A percentile compares a stretch with the other conserved stretches of the same genome.
Evolutionary conservation across 2,888 invertebrate species (phyloP).

Genomic region (Drosophila subsilvestris): DNA sequence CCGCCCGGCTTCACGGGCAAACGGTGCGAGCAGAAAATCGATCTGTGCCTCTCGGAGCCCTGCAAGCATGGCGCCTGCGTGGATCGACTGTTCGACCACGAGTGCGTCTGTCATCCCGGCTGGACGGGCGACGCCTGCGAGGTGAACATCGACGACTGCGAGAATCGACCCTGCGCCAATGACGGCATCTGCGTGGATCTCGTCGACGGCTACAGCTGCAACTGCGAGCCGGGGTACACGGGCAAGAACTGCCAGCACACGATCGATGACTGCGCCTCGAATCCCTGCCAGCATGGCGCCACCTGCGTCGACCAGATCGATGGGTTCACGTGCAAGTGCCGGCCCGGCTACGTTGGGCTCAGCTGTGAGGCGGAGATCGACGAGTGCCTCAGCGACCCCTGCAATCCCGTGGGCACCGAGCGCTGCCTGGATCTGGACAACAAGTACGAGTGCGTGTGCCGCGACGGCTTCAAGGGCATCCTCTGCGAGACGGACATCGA

Average conservation of each 20-base stretch:
- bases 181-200: slow-evolving; percentile 96
- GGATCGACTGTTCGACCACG: slow-evolving; percentile 93
- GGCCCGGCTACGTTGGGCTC: slow-evolving; percentile 95
- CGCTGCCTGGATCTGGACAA: slow-evolving; percentile 95
- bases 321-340: slow-evolving; percentile 96
- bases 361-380: slow-evolving; percentile 97
- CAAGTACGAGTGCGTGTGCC: slow-evolving; percentile 93
- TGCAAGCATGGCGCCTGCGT: slow-evolving; percentile 97
- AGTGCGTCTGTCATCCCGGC: slow-evolving; percentile 96
- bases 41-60: slow-evolving; percentile 94
- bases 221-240: slow-evolving; percentile 96
- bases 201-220: slow-evolving; percentile 93
- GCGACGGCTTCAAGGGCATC: slow-evolving; percentile 93
- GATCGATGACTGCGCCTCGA: slow-evolving; percentile 94
- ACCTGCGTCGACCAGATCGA: slow-evolving; percentile 94
- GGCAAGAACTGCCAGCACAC: slow-evolving; percentile 97
- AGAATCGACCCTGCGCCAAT: slow-evolving; percentile 94
- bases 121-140: slow-evolving; percentile 95
- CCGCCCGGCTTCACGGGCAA: slow-evolving; percentile 98
- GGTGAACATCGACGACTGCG: slow-evolving; percentile 95
- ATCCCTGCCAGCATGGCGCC: slow-evolving; percentile 96
- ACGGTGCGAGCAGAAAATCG: slow-evolving; percentile 97
- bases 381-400: slow-evolving; percentile 95
- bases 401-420: slow-evolving; percentile 95
- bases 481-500: slow-evolving; percentile 94